Conservation (phyloP, 2,888 invertebrate genomes). For the Didymodactylos carnosus region DNA sequence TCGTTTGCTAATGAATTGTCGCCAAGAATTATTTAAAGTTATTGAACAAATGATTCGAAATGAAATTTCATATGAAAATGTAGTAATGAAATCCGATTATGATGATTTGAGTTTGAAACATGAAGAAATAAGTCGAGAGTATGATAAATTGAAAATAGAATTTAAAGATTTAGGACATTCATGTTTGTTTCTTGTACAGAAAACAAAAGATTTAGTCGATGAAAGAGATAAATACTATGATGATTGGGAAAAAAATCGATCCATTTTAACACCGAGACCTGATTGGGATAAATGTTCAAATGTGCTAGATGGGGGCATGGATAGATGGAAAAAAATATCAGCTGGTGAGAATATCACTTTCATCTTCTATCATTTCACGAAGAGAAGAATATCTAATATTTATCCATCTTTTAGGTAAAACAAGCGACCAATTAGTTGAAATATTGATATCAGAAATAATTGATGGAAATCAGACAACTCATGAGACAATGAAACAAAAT, state of each 20-base stretch:
- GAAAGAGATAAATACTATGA: neutral
- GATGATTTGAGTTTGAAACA: neutral
- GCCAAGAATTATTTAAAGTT: neutral
- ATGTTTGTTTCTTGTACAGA: neutral
- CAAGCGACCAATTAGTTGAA: neutral
- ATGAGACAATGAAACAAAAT: neutral
- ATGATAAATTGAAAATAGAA: neutral
- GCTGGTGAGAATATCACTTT: no score
- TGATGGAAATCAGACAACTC: neutral
- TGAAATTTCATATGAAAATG: neutral
- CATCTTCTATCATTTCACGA: no score
- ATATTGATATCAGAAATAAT: neutral
- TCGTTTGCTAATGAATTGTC: neutral
- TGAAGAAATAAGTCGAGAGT: neutral
- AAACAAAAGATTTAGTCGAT: neutral
- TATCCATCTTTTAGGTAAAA: no score
- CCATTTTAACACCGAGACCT: neutral
- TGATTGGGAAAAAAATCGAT: neutral
- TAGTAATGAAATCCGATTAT: neutral
- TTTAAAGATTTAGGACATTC: neutral
- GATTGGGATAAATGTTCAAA: neutral
- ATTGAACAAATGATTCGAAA: neutral
- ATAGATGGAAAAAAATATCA: neutral
- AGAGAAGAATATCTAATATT: no score
- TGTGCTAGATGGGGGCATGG: neutral